A percentile compares a stretch with the other conserved stretches of the same genome.
phyloP scores from a whole-genome alignment of 2,888 invertebrate genomes.

The Synanthedon tipuliformis region DNA sequence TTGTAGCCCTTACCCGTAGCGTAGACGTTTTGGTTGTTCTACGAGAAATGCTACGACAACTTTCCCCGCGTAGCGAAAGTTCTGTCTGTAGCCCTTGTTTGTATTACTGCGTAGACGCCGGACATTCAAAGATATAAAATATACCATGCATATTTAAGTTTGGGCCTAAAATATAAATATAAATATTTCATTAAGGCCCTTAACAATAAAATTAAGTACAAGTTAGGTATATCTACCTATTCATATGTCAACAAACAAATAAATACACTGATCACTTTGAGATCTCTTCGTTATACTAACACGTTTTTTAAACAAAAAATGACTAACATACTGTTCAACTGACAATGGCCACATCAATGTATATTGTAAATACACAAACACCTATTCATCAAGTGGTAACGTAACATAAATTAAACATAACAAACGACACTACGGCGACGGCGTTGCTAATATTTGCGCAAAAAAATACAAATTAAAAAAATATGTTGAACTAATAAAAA shows the following conservation, averaged over 20 bases:
- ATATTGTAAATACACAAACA: slow-evolving; percentile 1
- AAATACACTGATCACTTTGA: slow-evolving; percentile 69
- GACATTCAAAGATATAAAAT: not conserved
- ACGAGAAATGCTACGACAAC: too few species aligned
- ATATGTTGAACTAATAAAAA: not conserved
- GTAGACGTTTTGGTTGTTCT: too few species aligned
- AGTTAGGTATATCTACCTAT: too few species aligned
- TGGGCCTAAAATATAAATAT: not conserved
- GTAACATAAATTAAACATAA: not conserved
- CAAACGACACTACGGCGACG: not conserved
- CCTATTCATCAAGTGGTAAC: slow-evolving; percentile 4
- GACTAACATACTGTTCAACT: slow-evolving; percentile 32
- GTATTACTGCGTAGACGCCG: too few species aligned
- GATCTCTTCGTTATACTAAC: slow-evolving; percentile 62
- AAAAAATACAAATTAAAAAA: not conserved
- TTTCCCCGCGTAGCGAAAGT: too few species aligned
- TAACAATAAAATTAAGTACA: slow-evolving; percentile 49
- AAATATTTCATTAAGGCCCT: slow-evolving; percentile 3
- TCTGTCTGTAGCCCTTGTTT: too few species aligned
- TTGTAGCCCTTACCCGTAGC: too few species aligned
- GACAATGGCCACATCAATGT: slow-evolving; percentile 55
- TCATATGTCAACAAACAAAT: slow-evolving; percentile 56
- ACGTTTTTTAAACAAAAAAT: slow-evolving; percentile 35
- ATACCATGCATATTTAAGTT: not conserved
- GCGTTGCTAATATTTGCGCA: not conserved